These are phyloP conservation scores for Umimayanthus chanpuru DNA, from an alignment of 92 coral and sea anemone species.

Conservation along the genomic window DNA sequence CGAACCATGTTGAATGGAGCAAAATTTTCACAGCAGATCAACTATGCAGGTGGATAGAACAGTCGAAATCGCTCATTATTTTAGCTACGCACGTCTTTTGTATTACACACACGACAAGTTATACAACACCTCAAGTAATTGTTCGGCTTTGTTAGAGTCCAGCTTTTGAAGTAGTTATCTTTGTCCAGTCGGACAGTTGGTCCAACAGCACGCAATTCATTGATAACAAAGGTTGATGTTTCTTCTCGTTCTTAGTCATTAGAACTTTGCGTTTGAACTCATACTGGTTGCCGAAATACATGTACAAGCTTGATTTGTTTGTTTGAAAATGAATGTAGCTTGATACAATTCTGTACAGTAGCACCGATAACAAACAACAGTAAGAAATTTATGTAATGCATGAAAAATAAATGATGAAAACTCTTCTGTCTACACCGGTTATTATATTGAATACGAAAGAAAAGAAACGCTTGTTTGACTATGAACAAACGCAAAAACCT, in stretches of 20 bases:
- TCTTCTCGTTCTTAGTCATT: not conserved
- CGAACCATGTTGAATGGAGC: not conserved
- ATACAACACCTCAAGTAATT: not conserved
- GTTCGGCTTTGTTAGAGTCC: not conserved
- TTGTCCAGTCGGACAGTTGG: not conserved
- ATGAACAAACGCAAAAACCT: not conserved
- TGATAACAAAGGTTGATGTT: not conserved
- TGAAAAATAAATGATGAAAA: not conserved
- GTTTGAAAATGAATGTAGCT: not conserved
- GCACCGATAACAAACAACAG: not conserved
- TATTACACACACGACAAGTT: not conserved
- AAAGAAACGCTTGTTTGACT: not conserved
- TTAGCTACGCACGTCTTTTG: not conserved
- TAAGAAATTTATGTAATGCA: no score
- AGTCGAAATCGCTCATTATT: not conserved
- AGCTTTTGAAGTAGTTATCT: not conserved
- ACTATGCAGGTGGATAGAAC: not conserved
- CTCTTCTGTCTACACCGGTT: not conserved
- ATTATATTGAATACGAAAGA: not conserved
- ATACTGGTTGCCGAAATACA: not conserved
- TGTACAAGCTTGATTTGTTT: not conserved
- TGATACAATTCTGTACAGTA: not conserved
- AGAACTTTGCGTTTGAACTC: not conserved
- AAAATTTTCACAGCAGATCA: not conserved
- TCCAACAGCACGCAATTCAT: not conserved